Evolutionary conservation across 2,888 invertebrate genomes (phyloP).

Genomic region (Troides aeacus): DNA sequence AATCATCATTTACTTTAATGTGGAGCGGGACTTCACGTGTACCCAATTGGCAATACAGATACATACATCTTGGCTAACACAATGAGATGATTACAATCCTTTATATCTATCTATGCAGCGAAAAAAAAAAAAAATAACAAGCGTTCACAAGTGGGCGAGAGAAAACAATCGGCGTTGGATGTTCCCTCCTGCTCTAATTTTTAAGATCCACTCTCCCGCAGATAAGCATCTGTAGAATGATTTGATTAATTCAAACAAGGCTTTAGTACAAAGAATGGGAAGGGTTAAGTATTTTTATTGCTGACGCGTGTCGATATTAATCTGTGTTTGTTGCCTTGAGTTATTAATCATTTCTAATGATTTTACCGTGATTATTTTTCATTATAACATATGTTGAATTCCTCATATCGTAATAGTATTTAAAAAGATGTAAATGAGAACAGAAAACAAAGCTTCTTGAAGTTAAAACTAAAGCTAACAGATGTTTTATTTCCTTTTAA

Average conservation of each 20-base stretch:
- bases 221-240: conserved; percentile 70
- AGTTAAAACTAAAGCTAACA: no score
- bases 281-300: conserved; percentile 72
- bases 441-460: no score
- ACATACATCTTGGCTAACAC: conserved; percentile 73
- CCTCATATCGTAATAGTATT: background rate
- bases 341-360: conserved; percentile 73
- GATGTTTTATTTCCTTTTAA: no score
- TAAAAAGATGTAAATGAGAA: no score
- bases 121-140: conserved; percentile 59
- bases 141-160: conserved; percentile 72
- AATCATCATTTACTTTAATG: no score
- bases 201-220: conserved; percentile 60
- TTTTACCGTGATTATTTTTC: conserved; percentile 58
- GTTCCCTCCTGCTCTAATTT: conserved; percentile 77
- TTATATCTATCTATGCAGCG: conserved; percentile 67
- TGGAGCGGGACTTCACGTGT: conserved; percentile 43
- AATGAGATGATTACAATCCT: conserved; percentile 79
- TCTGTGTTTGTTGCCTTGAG: conserved; percentile 58
- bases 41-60: conserved; percentile 47
- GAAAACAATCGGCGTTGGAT: conserved; percentile 68
- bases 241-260: conserved; percentile 77
- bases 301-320: conserved; percentile 77
- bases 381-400: conserved; percentile 28
- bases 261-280: conserved; percentile 63